Base-by-base conservation (phyloP, 2,888 invertebrate species). In the Priocnemis perturbator region DNA sequence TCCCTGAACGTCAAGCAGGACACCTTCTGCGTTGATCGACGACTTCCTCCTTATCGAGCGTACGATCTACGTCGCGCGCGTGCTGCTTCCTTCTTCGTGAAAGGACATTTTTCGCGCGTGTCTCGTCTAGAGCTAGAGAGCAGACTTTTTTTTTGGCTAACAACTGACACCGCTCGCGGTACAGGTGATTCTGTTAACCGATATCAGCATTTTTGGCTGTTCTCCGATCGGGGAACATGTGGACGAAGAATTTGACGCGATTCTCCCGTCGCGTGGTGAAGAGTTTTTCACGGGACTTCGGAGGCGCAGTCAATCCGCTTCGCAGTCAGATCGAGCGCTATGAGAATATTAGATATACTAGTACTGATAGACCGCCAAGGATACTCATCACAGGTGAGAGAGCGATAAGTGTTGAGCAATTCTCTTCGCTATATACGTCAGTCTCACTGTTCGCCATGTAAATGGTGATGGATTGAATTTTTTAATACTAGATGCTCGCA, bases 371-470 rank as follows among this genome's bases (percentile, higher is more conserved):
- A 60, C 86, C 90, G 5, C 92, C 92, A 26, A 91, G 91, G 85
- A 91, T 92, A 81, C 88, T 92, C 56, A 92, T 92, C 52, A 92
- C 92, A 53, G 92, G 92, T 91, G 84, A 90, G 90, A 52, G 26
- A 26, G 30, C 57, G 19, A 20, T 2, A 59, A 45, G 50, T 37
- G 37, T 37, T 37, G 4, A 5, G 26, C 26, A 26, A 26, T 37
- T 37, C 11, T 7, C 7, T 3, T 37, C 11, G 2, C 11, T 5
- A 37, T 37, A 26, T n/a, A n/a, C n/a, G n/a, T n/a, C n/a, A n/a
- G n/a, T n/a, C n/a, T n/a, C n/a, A n/a, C n/a, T n/a, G n/a, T n/a
- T n/a, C n/a, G n/a, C n/a, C n/a, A n/a, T n/a, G n/a, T n/a, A n/a
- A n/a, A n/a, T n/a, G n/a, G n/a, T n/a, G n/a, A n/a, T n/a, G n/a